phyloP scores from a whole-genome alignment of 1,140 invertebrate genomes.

The Oryctes rhinoceros region DNA sequence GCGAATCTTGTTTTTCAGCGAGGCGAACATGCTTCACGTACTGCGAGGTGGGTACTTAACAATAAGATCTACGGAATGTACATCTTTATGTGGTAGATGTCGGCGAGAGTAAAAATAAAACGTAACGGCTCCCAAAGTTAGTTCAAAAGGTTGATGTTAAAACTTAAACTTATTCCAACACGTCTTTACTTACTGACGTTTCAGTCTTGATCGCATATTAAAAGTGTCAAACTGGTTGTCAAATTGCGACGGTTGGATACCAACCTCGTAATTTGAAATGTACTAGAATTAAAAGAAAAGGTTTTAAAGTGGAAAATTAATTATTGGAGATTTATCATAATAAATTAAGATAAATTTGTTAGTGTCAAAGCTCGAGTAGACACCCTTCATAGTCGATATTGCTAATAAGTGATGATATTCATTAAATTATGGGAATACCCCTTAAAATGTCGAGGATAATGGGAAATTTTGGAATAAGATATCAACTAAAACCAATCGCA shows the following conservation, averaged over 20 bases:
- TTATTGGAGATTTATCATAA: no score
- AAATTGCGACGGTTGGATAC: neutral
- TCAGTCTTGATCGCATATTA: neutral
- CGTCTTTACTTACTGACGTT: slow-evolving; percentile 5
- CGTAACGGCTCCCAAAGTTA: neutral
- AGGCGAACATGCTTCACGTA: slow-evolving; percentile 66
- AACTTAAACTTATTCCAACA: neutral
- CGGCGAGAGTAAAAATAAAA: neutral
- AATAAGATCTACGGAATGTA: neutral
- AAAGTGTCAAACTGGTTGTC: neutral
- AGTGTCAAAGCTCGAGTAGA: no score
- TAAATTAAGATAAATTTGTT: no score
- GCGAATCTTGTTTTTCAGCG: slow-evolving; percentile 77
- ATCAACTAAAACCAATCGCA: no score
- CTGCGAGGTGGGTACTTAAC: neutral
- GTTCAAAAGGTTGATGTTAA: neutral
- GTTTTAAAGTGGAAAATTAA: no score
- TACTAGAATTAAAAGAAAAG: no score
- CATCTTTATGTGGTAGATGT: neutral
- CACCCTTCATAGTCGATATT: no score
- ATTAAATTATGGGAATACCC: no score
- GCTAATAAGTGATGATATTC: no score
- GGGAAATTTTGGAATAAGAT: no score
- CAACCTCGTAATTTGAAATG: neutral
- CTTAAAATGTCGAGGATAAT: no score